Evolutionary conservation across 2,797 vertebrate genomes (phyloP), one percentile per base, ranked within the genome.

Genomic region (Phrynocephalus forsythii): DNA sequence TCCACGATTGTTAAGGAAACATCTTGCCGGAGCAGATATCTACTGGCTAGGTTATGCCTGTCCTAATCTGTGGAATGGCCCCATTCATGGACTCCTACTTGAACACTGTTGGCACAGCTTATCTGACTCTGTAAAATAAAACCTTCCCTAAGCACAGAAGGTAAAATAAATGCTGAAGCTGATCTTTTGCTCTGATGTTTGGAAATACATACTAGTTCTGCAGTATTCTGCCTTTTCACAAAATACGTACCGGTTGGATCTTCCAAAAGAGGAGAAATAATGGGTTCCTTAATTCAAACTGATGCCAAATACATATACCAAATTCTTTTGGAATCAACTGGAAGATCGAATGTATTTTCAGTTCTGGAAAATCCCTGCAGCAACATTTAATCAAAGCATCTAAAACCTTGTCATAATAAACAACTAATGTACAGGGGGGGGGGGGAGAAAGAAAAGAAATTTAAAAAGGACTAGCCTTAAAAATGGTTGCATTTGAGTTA

Each of bases 81-180:
- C 50, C 30, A 63, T 63, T 73, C 71, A 86, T 56, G 60, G 38
- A 44, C 73, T 86, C 48, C 22, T 38, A 8, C 56, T 81, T 71
- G 38, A 63, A 30, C 28, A 48, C 28, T 6, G 68, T 50, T 79
- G 76, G 33, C 26, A 24, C 6, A 20, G 69, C 56, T 50, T 66
- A 72, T 81, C 79, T 73, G 52, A 81, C 52, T 38, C 71, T 22
- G 52, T 66, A 86, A 73, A 30, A 86, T 48, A 73, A 86, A 75
- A 86, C 2, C 52, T 75, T 75, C 50, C 6, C 48, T 20, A 79
- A 81, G 71, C 52, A 81, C 67, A 80, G 44, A 86, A 63, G 78
- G 16, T 38, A 81, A 56, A 86, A 50, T 26, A 86, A 73, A 63
- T 68, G 44, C 22, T 60, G 50, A n/a, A 80, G 33, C 50, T 9